phyloP scores from a whole-genome alignment of 2,113 vertebrate genomes.

The Panthera uncia region DNA sequence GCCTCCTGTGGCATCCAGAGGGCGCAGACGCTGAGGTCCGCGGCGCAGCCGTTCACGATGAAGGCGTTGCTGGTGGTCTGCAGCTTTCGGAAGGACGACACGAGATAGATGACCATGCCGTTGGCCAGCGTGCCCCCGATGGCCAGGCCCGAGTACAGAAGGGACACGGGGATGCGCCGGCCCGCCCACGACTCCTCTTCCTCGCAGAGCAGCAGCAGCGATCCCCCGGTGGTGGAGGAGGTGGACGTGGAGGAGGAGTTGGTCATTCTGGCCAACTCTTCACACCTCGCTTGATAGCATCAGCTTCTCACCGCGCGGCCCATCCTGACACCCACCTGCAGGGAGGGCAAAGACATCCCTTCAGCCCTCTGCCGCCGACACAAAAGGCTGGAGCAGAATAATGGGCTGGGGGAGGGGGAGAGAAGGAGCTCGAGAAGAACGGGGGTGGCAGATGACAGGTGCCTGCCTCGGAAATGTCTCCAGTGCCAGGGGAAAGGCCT shows the following conservation, averaged over 20 bases:
- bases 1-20: slow-evolving; percentile 94
- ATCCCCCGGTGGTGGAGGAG: slow-evolving; percentile 82
- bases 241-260: slow-evolving; percentile 84
- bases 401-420: slow-evolving; percentile 12
- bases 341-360: slow-evolving; percentile 39
- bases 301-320: slow-evolving; percentile 68
- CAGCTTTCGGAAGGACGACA: slow-evolving; percentile 91
- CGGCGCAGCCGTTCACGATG: slow-evolving; percentile 91
- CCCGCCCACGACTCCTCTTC: slow-evolving; percentile 84
- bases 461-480: slow-evolving; percentile 54
- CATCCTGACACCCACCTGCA: slow-evolving; percentile 67
- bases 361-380: slow-evolving; percentile 48
- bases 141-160: slow-evolving; percentile 88
- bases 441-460: slow-evolving; percentile 71
- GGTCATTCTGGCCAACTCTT: slow-evolving; percentile 84
- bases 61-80: slow-evolving; percentile 93
- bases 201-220: slow-evolving; percentile 86
- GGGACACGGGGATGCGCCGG: slow-evolving; percentile 86
- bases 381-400: slow-evolving; percentile 58
- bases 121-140: slow-evolving; percentile 90
- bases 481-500: not conserved
- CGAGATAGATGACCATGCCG: slow-evolving; percentile 91
- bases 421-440: not conserved
- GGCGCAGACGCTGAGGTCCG: slow-evolving; percentile 91
- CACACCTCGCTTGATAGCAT: slow-evolving; percentile 74